Conservation (phyloP, 2,113 vertebrate genomes). For the Microtus ochrogaster region DNA sequence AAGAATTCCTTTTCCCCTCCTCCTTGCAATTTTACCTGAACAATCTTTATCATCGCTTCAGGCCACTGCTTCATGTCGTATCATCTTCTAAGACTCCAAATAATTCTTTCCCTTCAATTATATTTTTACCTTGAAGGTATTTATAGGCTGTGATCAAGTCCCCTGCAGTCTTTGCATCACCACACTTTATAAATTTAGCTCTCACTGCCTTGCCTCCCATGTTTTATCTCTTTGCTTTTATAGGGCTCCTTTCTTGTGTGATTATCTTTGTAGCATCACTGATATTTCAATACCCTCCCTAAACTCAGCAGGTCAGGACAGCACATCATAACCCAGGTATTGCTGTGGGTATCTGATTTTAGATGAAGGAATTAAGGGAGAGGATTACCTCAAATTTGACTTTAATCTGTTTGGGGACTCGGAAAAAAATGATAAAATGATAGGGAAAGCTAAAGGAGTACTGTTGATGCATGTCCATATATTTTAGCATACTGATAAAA, state of each 20-base stretch:
- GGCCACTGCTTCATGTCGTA: conserved; percentile 71
- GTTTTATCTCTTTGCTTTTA: conserved; percentile 69
- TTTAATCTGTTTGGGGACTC: conserved; percentile 61
- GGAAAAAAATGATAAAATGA: conserved; percentile 61
- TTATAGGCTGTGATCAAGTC: conserved; percentile 68
- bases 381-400: conserved; percentile 55
- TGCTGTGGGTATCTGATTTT: conserved; percentile 60
- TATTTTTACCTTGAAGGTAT: conserved; percentile 77
- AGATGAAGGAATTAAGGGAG: conserved; percentile 32
- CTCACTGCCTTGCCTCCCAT: background rate
- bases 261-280: conserved; percentile 63
- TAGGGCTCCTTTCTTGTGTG: conserved; percentile 31
- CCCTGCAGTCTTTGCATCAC: conserved; percentile 28
- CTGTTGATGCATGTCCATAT: conserved; percentile 19
- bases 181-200: conserved; percentile 71
- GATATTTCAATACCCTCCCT: conserved; percentile 72
- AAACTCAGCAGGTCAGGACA: conserved; percentile 45
- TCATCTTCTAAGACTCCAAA: conserved; percentile 67
- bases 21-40: conserved; percentile 64
- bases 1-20: background rate
- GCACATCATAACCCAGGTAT: background rate
- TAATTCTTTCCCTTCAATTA: conserved; percentile 78
- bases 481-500: conserved; percentile 26
- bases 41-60: conserved; percentile 54
- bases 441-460: background rate